Percentiles rank a stretch among this genome's conserved stretches.
These are phyloP conservation scores for Aleiodes leptofemur DNA, from an alignment of 2,888 invertebrate genomes.

Conservation along the genomic window DNA sequence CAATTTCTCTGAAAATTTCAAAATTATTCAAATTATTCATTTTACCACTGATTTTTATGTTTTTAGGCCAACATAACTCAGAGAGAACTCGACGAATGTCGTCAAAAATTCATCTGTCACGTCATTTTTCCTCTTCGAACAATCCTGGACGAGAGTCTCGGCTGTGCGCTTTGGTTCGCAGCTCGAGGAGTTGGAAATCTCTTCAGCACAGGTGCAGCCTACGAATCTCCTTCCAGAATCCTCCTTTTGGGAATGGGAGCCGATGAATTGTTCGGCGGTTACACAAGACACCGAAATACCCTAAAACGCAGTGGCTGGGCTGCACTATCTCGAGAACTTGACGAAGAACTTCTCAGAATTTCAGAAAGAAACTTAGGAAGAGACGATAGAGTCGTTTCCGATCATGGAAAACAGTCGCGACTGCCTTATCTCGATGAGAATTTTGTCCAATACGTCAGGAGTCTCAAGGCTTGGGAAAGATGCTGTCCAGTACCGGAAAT, in stretches of 20 bases:
- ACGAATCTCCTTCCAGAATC: constrained; percentile 82
- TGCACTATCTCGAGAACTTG: constrained; percentile 78
- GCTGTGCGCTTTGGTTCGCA: constrained; percentile 98
- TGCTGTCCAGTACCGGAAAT: constrained; percentile 79
- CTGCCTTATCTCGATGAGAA: constrained; percentile 88
- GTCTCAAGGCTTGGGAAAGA: constrained; percentile 82
- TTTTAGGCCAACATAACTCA: constrained; percentile 82
- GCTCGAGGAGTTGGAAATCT: constrained; percentile 82
- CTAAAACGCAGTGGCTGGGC: constrained; percentile 78
- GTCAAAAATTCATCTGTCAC: constrained; percentile 81
- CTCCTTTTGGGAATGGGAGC: constrained; percentile 95
- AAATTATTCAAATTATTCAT: not conserved
- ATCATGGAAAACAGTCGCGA: constrained; percentile 90
- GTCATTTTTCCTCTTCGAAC: constrained; percentile 91
- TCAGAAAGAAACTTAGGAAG: constrained; percentile 94
- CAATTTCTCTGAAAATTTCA: too few species aligned
- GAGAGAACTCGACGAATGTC: constrained; percentile 79
- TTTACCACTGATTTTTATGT: constrained; percentile 35
- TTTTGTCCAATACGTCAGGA: constrained; percentile 80
- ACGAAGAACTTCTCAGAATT: constrained; percentile 89
- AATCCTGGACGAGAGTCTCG: constrained; percentile 96
- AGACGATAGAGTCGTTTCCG: constrained; percentile 94
- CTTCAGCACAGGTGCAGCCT: constrained; percentile 64
- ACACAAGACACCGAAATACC: constrained; percentile 89
- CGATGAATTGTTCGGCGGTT: constrained; percentile 97